phyloP scores from a whole-genome alignment of 2,888 invertebrate genomes.

The Cancer borealis region DNA sequence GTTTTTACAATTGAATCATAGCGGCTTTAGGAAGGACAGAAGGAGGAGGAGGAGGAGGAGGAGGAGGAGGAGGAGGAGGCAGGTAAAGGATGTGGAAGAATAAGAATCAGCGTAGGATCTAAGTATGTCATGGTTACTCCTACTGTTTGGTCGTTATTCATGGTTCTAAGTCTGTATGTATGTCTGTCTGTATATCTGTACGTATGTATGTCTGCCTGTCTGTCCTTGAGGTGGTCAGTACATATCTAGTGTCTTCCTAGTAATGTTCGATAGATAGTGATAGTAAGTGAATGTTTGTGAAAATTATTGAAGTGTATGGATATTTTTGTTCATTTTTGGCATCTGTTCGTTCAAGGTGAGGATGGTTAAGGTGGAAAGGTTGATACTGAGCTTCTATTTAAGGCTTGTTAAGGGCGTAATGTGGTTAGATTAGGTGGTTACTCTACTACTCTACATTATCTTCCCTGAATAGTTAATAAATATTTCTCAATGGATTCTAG shows the following conservation, averaged over 20 bases:
- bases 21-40: neutral
- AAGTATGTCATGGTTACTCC: neutral
- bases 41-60: neutral
- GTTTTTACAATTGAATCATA: neutral
- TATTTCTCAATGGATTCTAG: too few relatives aligned
- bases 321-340: neutral
- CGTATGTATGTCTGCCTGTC: too few relatives aligned
- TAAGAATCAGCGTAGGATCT: neutral
- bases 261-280: neutral
- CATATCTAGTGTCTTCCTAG: neutral
- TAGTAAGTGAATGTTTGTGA: neutral
- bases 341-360: neutral
- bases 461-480: too few relatives aligned
- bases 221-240: too few relatives aligned
- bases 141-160: neutral
- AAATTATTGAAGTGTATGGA: neutral
- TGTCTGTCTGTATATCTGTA: neutral
- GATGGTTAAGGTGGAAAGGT: neutral
- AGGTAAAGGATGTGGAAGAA: neutral
- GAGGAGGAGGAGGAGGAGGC: neutral
- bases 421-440: too few relatives aligned
- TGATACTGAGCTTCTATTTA: too few relatives aligned
- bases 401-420: too few relatives aligned
- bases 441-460: too few relatives aligned
- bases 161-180: neutral